phyloP scores from a whole-genome alignment of 2,888 invertebrate species.

The Congeria kusceri region DNA sequence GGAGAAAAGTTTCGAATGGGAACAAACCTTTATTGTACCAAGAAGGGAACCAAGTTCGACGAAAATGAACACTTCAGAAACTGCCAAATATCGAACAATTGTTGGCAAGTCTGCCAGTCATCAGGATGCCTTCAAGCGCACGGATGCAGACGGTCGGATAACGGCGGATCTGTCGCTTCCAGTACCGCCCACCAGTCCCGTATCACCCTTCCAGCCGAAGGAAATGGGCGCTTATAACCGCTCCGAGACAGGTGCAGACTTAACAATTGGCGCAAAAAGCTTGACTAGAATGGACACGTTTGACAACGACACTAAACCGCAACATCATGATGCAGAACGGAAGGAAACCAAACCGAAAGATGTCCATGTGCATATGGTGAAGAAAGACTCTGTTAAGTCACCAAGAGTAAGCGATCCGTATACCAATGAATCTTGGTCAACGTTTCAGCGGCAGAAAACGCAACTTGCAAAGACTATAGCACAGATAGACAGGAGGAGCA shows the following conservation, averaged over 20 bases:
- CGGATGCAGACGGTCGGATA: constrained; percentile 20
- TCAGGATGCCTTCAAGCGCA: neutral
- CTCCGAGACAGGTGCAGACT: neutral
- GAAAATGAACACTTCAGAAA: constrained; percentile 5
- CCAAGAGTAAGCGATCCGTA: constrained; percentile 50
- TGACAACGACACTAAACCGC: neutral
- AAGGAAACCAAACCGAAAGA: constrained; percentile 4
- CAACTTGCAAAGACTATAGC: constrained; percentile 59
- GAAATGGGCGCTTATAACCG: neutral
- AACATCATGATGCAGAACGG: neutral
- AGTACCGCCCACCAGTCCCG: constrained; percentile 46
- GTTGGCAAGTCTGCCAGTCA: neutral
- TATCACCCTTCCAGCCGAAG: constrained; percentile 14
- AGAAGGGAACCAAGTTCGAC: constrained; percentile 25
- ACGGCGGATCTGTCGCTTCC: constrained; percentile 23
- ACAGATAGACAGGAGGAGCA: constrained; percentile 48
- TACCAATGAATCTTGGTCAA: constrained; percentile 52
- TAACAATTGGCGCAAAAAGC: neutral
- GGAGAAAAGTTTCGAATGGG: constrained; percentile 51
- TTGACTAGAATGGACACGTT: neutral
- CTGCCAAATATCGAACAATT: constrained; percentile 15
- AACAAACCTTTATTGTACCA: constrained; percentile 50
- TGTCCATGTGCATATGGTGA: neutral
- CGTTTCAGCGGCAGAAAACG: constrained; percentile 62
- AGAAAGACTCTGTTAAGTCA: constrained; percentile 7